Percentiles rank a stretch among this genome's conserved stretches.
Evolutionary conservation across 1,140 invertebrate species (phyloP).

Genomic region (Apis cerana): DNA sequence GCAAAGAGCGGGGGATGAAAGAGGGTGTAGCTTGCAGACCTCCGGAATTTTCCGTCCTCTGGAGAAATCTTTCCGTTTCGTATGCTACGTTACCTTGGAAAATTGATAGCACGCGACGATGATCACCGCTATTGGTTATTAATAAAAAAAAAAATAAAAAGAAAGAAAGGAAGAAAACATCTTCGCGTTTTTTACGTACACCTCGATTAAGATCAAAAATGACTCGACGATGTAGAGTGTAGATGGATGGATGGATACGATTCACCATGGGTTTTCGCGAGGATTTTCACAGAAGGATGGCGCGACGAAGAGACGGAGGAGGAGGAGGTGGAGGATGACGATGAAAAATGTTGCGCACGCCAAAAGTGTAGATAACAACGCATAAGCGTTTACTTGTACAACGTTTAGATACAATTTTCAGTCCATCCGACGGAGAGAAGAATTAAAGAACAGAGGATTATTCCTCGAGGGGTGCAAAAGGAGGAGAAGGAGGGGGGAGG

Average conservation of each 20-base stretch:
- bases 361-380: not conserved
- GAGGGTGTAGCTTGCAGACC: conserved; percentile 25
- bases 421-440: conserved; percentile 64
- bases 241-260: too few relatives aligned
- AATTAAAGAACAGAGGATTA: conserved; percentile 76
- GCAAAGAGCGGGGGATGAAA: conserved; percentile 1
- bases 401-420: conserved; percentile 60
- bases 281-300: too few relatives aligned
- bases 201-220: not conserved
- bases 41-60: conserved; percentile 55
- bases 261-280: too few relatives aligned
- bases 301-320: too few relatives aligned
- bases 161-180: too few relatives aligned
- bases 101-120: conserved; percentile 22
- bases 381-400: conserved; percentile 19
- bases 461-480: conserved; percentile 62
- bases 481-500: conserved; percentile 53
- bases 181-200: not conserved
- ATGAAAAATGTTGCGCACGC: not conserved
- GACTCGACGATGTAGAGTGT: too few relatives aligned
- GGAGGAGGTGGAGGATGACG: too few relatives aligned
- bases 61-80: conserved; percentile 51
- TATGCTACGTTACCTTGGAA: not conserved
- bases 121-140: conserved; percentile 22
- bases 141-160: not conserved